Conservation (phyloP, 2,888 invertebrate genomes). For the Mesorhabditis spiculigera region DNA sequence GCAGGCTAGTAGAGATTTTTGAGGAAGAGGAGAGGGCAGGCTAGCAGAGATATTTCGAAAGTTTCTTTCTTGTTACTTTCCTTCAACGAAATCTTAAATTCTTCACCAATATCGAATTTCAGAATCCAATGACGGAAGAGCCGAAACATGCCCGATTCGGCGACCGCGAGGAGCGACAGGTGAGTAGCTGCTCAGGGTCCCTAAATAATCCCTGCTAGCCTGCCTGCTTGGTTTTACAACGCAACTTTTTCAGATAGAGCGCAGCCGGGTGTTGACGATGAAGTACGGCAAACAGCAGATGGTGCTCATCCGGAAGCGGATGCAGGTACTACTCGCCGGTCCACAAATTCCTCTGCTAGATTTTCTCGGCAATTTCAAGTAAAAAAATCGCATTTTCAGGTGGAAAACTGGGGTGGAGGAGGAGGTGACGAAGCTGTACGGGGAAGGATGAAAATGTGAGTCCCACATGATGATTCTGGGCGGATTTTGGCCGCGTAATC, state of each 20-base stretch:
- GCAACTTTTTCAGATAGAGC: constrained; percentile 62
- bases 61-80: no score
- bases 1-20: no score
- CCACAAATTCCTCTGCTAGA: background rate
- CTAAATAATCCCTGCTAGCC: background rate
- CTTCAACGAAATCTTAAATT: constrained; percentile 3
- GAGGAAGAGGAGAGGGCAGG: no score
- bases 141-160: constrained; percentile 33
- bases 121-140: background rate
- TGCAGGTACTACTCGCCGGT: constrained; percentile 75
- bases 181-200: background rate
- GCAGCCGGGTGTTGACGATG: constrained; percentile 92
- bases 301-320: constrained; percentile 88
- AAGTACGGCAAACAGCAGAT: constrained; percentile 97
- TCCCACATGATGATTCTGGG: background rate
- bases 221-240: background rate
- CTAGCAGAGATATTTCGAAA: no score
- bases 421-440: constrained; percentile 35
- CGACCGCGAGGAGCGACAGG: background rate
- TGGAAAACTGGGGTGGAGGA: constrained; percentile 37
- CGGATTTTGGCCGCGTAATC: no score
- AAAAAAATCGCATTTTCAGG: constrained; percentile 12
- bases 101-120: no score
- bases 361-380: background rate
- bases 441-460: constrained; percentile 37